Percentiles rank a stretch among this genome's conserved stretches.
Evolutionary conservation across 2,113 vertebrate species (phyloP).

Genomic region (Puntigrus tetrazona): DNA sequence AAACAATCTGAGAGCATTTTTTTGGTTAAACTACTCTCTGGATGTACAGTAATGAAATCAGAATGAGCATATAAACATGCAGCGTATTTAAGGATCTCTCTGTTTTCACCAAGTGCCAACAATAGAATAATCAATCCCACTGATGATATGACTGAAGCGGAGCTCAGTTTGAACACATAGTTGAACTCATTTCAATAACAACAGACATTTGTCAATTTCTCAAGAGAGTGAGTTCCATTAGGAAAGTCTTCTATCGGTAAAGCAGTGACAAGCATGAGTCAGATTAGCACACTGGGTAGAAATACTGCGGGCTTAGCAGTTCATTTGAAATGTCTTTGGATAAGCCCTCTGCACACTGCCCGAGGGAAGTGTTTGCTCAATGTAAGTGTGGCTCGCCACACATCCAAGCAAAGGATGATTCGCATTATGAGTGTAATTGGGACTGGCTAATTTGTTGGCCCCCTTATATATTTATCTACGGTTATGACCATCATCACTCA

Average conservation of each 20-base stretch:
- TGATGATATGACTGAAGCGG: background rate
- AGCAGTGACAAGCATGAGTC: background rate
- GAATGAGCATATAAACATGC: background rate
- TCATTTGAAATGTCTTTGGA: conserved; percentile 20
- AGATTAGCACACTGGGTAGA: background rate
- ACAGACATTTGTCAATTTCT: conserved; percentile 29
- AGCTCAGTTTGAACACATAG: background rate
- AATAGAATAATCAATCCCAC: conserved; percentile 5
- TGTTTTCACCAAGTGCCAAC: background rate
- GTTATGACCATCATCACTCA: conserved; percentile 13
- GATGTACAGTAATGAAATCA: background rate
- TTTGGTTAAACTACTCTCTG: background rate
- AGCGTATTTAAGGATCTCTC: background rate
- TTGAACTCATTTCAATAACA: conserved; percentile 21
- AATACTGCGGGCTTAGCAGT: background rate
- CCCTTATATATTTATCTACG: conserved; percentile 18
- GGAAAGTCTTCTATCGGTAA: conserved; percentile 22
- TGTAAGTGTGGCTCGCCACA: background rate
- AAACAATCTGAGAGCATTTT: background rate
- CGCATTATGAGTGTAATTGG: background rate
- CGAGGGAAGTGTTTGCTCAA: background rate
- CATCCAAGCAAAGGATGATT: background rate
- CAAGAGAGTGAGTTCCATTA: conserved; percentile 15
- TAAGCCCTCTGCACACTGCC: background rate
- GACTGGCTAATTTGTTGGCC: background rate